Percentiles rank a stretch among this genome's conserved stretches.
Conservation (phyloP, 2,113 vertebrate species). For the Vanacampus margaritifer region DNA sequence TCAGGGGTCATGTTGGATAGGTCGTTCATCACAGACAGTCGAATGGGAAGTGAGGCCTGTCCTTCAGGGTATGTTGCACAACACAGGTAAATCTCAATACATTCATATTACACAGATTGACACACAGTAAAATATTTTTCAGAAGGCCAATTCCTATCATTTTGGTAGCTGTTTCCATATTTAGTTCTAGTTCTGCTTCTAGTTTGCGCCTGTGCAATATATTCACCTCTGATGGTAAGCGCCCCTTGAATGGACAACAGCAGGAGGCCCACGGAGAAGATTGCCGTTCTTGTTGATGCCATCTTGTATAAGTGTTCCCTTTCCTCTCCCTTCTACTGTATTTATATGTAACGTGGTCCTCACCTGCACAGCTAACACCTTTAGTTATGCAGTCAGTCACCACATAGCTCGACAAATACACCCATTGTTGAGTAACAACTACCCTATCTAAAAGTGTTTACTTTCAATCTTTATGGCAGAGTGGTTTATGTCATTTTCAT, state of each 20-base stretch:
- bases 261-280: constrained; percentile 41
- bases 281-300: constrained; percentile 25
- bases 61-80: constrained; percentile 9
- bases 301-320: not conserved
- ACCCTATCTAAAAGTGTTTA: constrained; percentile 19
- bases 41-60: constrained; percentile 29
- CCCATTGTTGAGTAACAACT: constrained; percentile 11
- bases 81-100: not conserved
- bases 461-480: constrained; percentile 1
- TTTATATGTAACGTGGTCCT: constrained; percentile 34
- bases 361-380: constrained; percentile 3
- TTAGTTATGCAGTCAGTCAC: constrained; percentile 6
- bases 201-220: not conserved
- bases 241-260: constrained; percentile 30
- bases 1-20: constrained; percentile 30
- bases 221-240: constrained; percentile 30
- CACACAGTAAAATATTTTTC: too few relatives aligned
- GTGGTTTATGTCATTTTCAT: constrained; percentile 13
- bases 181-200: too few relatives aligned
- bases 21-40: constrained; percentile 53
- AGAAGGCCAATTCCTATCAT: too few relatives aligned
- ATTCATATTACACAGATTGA: too few relatives aligned
- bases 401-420: not conserved
- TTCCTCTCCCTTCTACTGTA: constrained; percentile 15
- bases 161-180: too few relatives aligned